phyloP scores from a whole-genome alignment of 2,888 invertebrate genomes.

The Macrosiphum euphorbiae region DNA sequence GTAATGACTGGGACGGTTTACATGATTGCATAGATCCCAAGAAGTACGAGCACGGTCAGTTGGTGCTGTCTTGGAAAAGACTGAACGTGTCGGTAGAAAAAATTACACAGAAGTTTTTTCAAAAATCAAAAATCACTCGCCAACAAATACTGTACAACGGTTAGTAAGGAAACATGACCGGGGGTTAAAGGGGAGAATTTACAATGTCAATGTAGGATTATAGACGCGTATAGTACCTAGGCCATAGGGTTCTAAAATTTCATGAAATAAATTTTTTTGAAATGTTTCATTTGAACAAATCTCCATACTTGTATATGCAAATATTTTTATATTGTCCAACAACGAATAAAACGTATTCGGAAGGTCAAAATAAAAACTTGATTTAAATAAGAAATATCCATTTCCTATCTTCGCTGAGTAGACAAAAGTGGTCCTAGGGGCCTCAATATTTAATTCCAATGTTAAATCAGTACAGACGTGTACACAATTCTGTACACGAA shows the following conservation, averaged over 20 bases:
- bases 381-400: too few relatives aligned
- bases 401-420: too few relatives aligned
- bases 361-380: too few relatives aligned
- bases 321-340: not conserved
- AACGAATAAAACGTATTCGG: not conserved
- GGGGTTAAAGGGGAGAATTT: not conserved
- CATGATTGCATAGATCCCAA: not conserved
- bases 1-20: slow-evolving; percentile 31
- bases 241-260: too few relatives aligned
- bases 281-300: not conserved
- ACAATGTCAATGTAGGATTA: not conserved
- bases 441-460: too few relatives aligned
- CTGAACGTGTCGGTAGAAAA: slow-evolving; percentile 21
- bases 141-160: slow-evolving; percentile 46
- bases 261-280: too few relatives aligned
- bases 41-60: not conserved
- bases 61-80: slow-evolving; percentile 52
- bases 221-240: too few relatives aligned
- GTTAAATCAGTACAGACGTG: too few relatives aligned
- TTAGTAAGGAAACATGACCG: not conserved
- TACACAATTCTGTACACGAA: too few relatives aligned
- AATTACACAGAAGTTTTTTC: not conserved
- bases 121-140: not conserved
- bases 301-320: not conserved
- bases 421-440: too few relatives aligned